phyloP scores from a whole-genome alignment of 2,797 vertebrate genomes.

The Acrossocheilus fasciatus region DNA sequence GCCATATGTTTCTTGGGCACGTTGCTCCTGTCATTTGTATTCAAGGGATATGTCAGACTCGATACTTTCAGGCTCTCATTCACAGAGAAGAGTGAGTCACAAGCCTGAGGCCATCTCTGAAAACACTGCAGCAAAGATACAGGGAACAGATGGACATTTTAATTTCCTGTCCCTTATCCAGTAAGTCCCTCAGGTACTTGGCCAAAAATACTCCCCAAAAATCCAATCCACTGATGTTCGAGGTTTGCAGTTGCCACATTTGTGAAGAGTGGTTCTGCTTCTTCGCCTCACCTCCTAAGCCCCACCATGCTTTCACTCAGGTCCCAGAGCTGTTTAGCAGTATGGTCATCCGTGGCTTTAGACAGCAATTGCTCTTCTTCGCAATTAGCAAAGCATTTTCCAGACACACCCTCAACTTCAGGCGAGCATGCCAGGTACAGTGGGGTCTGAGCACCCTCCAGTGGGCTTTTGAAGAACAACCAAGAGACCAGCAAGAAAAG shows the following conservation, averaged over 20 bases:
- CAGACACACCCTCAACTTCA: constrained; percentile 87
- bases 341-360: constrained; percentile 86
- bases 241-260: background rate
- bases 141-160: constrained; percentile 10
- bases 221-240: background rate
- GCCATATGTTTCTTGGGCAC: constrained; percentile 34
- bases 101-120: constrained; percentile 46
- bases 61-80: constrained; percentile 28
- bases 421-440: constrained; percentile 90
- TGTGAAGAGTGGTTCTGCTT: background rate
- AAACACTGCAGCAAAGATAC: constrained; percentile 38
- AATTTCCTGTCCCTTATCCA: constrained; percentile 33
- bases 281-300: constrained; percentile 75
- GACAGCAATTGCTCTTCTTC: constrained; percentile 86
- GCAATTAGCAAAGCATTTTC: constrained; percentile 93
- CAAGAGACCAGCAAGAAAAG: constrained; percentile 86
- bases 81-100: constrained; percentile 43
- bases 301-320: constrained; percentile 92
- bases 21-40: constrained; percentile 41
- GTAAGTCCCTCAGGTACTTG: constrained; percentile 12
- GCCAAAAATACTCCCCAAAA: background rate
- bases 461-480: constrained; percentile 90
- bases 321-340: constrained; percentile 91
- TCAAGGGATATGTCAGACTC: constrained; percentile 33
- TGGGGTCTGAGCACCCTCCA: constrained; percentile 91